Evolutionary conservation across 2,888 invertebrate genomes (phyloP), one percentile per base, ranked within the genome.

Genomic region (Frankliniella fusca): DNA sequence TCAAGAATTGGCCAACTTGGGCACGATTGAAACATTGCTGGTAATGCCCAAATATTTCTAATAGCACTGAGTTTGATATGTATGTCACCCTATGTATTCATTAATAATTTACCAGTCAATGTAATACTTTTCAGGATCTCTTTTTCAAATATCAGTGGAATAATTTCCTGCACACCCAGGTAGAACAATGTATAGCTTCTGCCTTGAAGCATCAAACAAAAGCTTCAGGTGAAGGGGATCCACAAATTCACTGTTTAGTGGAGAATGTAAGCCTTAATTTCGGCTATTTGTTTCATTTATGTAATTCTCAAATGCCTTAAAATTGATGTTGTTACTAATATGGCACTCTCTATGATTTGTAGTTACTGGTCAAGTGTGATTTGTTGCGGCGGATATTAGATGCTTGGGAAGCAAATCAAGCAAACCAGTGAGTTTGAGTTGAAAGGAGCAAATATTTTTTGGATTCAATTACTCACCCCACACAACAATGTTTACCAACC

Each of bases 141-240:
- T 95, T 97, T 91, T 96, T 97, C 90, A 91, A 92, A 88, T 96
- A 94, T 90, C 92, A 93, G 85, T 94, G 96, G 94, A 98, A 98
- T 90, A 98, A 97, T 91, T 97, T 98, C 90, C 91, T 98, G 87
- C 98, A 98, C 89, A 94, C 94, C 85, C 95, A 96, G 90, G 94
- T 96, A 85, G 93, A 94, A 88, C 92, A 93, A 88, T 94, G 95
- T 88, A 89, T 97, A 85, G 90, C 91, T 84, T 91, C 93, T 89
- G 93, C 95, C 86, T 92, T 96, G 86, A 87, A 86, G 84, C 27
- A 76, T 27, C 70, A 76, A 27, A 76, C 86, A 81, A 87, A 87
- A 83, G 85, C 84, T 83, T 86, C 86, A 84, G 85, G 81, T 15
- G 84, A 85, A 49, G 83, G 83, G 61, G 28, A 61, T 28, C 38